phyloP scores from a whole-genome alignment of 2,888 invertebrate species.

The Lasioglossum figueresi region DNA sequence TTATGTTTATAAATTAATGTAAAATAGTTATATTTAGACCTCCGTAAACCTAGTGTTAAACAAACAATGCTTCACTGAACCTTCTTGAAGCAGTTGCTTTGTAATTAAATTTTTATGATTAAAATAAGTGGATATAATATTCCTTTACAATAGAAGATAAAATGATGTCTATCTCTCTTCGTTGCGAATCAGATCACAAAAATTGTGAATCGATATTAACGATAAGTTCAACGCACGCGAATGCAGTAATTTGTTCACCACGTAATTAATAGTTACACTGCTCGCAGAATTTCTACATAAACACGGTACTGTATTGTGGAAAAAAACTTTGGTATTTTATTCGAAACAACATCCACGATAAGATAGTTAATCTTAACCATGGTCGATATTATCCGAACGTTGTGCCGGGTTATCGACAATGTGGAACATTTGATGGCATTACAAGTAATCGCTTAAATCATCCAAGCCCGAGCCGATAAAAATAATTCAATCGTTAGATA shows the following conservation, averaged over 20 bases:
- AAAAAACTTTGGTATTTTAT: constrained; percentile 64
- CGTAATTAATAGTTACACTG: background rate
- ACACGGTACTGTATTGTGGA: constrained; percentile 29
- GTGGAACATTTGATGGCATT: constrained; percentile 50
- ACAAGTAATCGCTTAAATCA: constrained; percentile 43
- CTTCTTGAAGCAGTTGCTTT: background rate
- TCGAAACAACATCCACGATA: constrained; percentile 68
- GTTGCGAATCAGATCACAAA: background rate
- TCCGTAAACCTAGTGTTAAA: too few species aligned
- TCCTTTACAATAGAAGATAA: background rate
- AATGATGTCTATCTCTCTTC: background rate
- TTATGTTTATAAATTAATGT: too few species aligned
- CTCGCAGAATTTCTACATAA: constrained; percentile 21
- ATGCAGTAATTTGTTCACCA: background rate
- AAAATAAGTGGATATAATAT: background rate
- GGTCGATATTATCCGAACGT: constrained; percentile 61
- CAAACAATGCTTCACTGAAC: too few species aligned
- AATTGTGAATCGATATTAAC: background rate
- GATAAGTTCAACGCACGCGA: background rate
- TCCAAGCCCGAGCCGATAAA: constrained; percentile 29
- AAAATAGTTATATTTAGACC: too few species aligned
- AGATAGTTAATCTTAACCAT: constrained; percentile 69
- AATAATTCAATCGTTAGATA: constrained; percentile 41
- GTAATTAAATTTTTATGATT: background rate
- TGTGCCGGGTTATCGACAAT: constrained; percentile 50